Evolutionary conservation across 2,113 vertebrate species (phyloP), one percentile per base, ranked within the genome.

Genomic region (Elephantulus edwardii): DNA sequence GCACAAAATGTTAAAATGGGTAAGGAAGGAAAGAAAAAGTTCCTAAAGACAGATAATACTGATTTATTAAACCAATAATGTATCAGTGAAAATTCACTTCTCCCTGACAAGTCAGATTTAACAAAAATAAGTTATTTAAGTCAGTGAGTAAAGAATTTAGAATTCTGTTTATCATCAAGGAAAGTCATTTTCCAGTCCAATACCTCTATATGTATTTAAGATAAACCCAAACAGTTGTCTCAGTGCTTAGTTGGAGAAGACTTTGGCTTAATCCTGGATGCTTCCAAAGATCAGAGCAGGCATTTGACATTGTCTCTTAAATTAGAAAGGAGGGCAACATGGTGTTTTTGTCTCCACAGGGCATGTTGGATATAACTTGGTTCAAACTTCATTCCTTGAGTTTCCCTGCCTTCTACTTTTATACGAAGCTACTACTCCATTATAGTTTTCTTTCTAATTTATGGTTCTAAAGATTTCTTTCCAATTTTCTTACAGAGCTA

Each of bases 121-220:
- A 89, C 35, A 85, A 54, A 79, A 33, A 70, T 50, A 13, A 50
- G 13, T 70, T 78, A 38, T 48, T 70, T 60, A 30, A 40, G 40
- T 30, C 28, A 77, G 12, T 70, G 22, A 70, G 8, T 50, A 70
- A 88, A 70, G 28, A 5, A 14, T 62, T 91, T n/a, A 83, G 89
- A 82, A 72, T 68, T 89, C 48, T 48, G 48, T n/a, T n/a, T n/a
- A n/a, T n/a, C n/a, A n/a, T n/a, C n/a, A 94, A 17, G 77, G 19
- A 28, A 20, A 52, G 0, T 85, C 76, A 52, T 2, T 16, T 79
- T 66, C 52, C 8, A 42, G 10, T 82, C 33, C 58, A 58, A 38
- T 71, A 0, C 3, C 50, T 77, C 19, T 70, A 35, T 19, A 72
- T 84, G 71, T 52, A 64, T 30, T 83, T 6, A 89, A 77, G 22